Conservation (phyloP, 2,888 invertebrate genomes). For the Eulithis prunata region DNA sequence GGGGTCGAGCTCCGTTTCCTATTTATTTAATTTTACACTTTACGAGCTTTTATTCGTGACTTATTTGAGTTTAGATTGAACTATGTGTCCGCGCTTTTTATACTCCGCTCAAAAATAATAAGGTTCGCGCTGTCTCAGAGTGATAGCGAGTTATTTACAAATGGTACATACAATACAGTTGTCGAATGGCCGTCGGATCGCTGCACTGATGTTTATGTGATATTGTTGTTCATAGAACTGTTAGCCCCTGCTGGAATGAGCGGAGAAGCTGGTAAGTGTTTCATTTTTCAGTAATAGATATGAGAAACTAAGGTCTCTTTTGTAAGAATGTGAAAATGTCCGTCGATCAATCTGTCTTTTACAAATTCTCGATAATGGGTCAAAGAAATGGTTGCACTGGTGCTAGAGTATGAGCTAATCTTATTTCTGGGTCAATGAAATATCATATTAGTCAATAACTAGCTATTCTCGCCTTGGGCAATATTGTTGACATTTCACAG, state of each 20-base stretch:
- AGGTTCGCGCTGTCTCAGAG: constrained; percentile 47
- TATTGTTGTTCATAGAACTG: constrained; percentile 50
- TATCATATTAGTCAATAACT: constrained; percentile 63
- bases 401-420: constrained; percentile 28
- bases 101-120: constrained; percentile 37
- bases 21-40: constrained; percentile 32
- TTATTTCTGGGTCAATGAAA: constrained; percentile 54
- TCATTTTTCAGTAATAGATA: constrained; percentile 22
- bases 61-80: constrained; percentile 63
- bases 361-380: constrained; percentile 31
- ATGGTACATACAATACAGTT: constrained; percentile 51
- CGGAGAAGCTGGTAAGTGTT: constrained; percentile 61
- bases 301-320: not conserved
- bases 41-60: constrained; percentile 67
- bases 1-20: constrained; percentile 29
- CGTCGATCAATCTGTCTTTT: not conserved
- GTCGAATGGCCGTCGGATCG: constrained; percentile 69
- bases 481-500: constrained; percentile 74
- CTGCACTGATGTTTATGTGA: constrained; percentile 70
- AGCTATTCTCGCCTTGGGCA: constrained; percentile 53
- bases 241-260: constrained; percentile 63
- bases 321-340: constrained; percentile 1
- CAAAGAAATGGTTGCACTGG: constrained; percentile 35
- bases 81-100: constrained; percentile 49
- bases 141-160: constrained; percentile 61